A percentile compares a stretch with the other conserved stretches of the same genome.
These are phyloP conservation scores for Schrankia costaestrigalis DNA, from an alignment of 2,888 invertebrate species.

Conservation along the genomic window DNA sequence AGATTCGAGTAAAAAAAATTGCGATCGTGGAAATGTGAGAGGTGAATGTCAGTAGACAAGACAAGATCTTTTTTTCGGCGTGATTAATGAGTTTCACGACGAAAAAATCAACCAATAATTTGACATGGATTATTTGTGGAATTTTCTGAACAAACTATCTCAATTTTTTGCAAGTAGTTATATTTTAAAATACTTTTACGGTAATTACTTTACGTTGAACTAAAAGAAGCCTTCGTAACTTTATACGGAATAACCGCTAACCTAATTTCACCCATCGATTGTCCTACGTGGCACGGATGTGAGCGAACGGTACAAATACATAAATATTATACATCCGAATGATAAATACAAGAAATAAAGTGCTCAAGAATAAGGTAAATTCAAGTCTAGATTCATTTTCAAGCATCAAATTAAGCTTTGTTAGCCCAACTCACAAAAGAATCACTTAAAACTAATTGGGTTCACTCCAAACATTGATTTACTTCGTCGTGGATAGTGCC, in stretches of 20 bases:
- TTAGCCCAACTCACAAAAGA: too few relatives aligned
- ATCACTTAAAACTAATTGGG: conserved; percentile 3
- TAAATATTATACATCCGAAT: neutral
- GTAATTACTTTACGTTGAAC: conserved; percentile 6
- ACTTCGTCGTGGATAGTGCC: conserved; percentile 4
- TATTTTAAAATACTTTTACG: neutral
- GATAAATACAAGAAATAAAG: too few relatives aligned
- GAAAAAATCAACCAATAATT: too few relatives aligned
- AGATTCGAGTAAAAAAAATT: conserved; percentile 65
- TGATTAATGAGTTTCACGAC: neutral
- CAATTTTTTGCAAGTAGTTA: too few relatives aligned
- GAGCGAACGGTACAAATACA: conserved; percentile 17
- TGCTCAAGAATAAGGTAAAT: too few relatives aligned
- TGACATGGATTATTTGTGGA: too few relatives aligned
- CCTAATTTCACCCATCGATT: conserved; percentile 53
- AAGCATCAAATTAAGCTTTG: too few relatives aligned
- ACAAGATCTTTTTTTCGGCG: conserved; percentile 13
- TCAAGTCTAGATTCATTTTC: too few relatives aligned
- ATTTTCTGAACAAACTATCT: too few relatives aligned
- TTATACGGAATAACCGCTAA: conserved; percentile 31
- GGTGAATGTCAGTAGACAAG: too few relatives aligned
- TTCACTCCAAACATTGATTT: conserved; percentile 4
- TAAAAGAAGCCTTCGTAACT: conserved; percentile 13
- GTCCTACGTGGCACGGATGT: conserved; percentile 44
- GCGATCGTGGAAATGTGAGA: conserved; percentile 58